Evolutionary conservation across 1,140 invertebrate genomes (phyloP).

Genomic region (Drosophila takahashii): DNA sequence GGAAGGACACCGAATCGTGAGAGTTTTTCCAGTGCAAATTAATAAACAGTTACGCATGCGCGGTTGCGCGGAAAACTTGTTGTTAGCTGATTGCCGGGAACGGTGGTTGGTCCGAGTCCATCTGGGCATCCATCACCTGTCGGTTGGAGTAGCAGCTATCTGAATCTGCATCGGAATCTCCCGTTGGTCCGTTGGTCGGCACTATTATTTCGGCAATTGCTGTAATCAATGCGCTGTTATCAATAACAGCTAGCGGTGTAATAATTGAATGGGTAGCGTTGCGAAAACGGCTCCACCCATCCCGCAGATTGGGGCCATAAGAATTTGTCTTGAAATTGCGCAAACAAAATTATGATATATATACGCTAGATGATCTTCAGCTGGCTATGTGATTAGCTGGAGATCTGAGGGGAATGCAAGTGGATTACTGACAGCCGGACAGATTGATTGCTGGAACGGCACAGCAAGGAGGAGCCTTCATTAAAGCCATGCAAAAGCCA

Average conservation of each 20-base stretch:
- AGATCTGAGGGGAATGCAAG: background rate
- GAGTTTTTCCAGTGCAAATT: constrained; percentile 56
- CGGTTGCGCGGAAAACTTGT: constrained; percentile 53
- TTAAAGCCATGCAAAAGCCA: constrained; percentile 78
- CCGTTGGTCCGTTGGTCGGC: constrained; percentile 50
- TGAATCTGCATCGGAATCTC: constrained; percentile 52
- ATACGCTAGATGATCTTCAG: constrained; percentile 1
- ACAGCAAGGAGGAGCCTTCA: constrained; percentile 43
- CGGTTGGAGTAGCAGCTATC: constrained; percentile 6
- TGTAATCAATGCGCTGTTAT: constrained; percentile 64
- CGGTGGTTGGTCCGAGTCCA: background rate
- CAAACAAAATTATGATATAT: constrained; percentile 81
- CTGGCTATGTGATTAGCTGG: constrained; percentile 60
- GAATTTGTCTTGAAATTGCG: constrained; percentile 69
- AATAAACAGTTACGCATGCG: constrained; percentile 81
- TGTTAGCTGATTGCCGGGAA: constrained; percentile 49
- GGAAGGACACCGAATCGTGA: constrained; percentile 50
- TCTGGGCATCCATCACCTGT: constrained; percentile 60
- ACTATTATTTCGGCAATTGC: constrained; percentile 63
- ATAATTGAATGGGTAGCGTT: constrained; percentile 49
- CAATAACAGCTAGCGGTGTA: constrained; percentile 67
- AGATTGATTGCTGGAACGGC: constrained; percentile 65
- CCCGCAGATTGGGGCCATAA: constrained; percentile 40
- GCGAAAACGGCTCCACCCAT: constrained; percentile 13
- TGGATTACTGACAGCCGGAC: constrained; percentile 40